A percentile compares a stretch with the other conserved stretches of the same genome.
phyloP scores from a whole-genome alignment of 2,797 vertebrate genomes.

The Poecile montanus region DNA sequence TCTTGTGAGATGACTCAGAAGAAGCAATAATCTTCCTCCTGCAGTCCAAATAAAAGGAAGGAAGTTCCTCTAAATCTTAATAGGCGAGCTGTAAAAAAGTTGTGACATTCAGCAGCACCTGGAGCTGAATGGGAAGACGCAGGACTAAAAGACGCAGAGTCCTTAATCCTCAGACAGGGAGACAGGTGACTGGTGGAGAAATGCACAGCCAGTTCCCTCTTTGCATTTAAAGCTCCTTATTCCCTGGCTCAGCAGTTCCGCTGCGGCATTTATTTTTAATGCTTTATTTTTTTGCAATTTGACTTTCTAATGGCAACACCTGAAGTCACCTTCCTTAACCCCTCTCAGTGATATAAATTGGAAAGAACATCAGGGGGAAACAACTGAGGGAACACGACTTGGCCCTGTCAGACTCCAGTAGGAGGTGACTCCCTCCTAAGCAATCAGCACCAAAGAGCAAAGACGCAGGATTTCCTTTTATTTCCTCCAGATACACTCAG shows the following conservation, averaged over 20 bases:
- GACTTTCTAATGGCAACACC: slow-evolving; percentile 34
- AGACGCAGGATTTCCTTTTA: neutral
- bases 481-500: neutral
- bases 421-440: neutral
- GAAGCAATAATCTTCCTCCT: neutral
- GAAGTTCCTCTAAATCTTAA: slow-evolving; percentile 28
- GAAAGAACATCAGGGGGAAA: neutral
- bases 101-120: slow-evolving; percentile 32
- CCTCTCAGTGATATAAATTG: neutral
- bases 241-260: slow-evolving; percentile 37
- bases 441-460: neutral
- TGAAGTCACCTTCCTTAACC: slow-evolving; percentile 57
- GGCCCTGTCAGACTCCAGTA: neutral
- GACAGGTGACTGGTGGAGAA: slow-evolving; percentile 13
- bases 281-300: slow-evolving; percentile 31
- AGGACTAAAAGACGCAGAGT: neutral
- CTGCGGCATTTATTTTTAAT: slow-evolving; percentile 38
- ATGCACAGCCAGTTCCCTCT: neutral
- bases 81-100: slow-evolving; percentile 1
- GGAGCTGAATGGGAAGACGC: slow-evolving; percentile 7
- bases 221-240: slow-evolving; percentile 47
- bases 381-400: neutral
- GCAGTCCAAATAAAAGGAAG: neutral
- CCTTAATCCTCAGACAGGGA: slow-evolving; percentile 14
- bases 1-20: neutral